phyloP scores from a whole-genome alignment of 2,888 invertebrate genomes.

The Rotaria sp. region DNA sequence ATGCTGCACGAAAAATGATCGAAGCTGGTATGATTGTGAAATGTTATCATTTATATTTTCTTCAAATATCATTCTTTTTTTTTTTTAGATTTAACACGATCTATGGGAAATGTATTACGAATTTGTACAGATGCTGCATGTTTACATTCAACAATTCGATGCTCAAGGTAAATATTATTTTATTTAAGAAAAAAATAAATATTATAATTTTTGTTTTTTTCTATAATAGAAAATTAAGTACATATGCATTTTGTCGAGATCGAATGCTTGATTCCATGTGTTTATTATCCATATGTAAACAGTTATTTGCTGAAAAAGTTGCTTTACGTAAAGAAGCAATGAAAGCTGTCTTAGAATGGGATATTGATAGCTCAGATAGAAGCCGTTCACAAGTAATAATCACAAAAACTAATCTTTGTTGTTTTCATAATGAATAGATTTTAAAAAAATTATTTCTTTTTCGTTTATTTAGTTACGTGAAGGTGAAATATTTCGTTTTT shows the following conservation, averaged over 20 bases:
- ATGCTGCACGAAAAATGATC: slow-evolving; percentile 11
- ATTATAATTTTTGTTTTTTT: neutral
- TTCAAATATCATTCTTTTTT: neutral
- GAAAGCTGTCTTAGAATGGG: slow-evolving; percentile 26
- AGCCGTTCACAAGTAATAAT: slow-evolving; percentile 5
- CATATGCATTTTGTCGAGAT: slow-evolving; percentile 14
- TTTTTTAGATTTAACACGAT: neutral
- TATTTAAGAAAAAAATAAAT: neutral
- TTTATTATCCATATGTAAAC: slow-evolving; percentile 21
- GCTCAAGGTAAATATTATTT: neutral
- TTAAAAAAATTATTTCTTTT: neutral
- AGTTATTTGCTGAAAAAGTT: slow-evolving; percentile 22
- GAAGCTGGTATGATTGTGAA: neutral
- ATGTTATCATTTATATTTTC: neutral
- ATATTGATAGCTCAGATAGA: neutral
- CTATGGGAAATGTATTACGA: neutral
- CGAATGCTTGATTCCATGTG: neutral
- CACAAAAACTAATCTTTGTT: neutral
- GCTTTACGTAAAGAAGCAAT: slow-evolving; percentile 22
- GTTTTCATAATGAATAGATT: neutral
- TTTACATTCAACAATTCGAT: slow-evolving; percentile 17
- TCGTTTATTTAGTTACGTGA: neutral
- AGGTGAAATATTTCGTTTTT: slow-evolving; percentile 14
- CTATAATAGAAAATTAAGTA: neutral
- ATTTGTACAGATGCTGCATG: neutral